These are phyloP conservation scores for Thymelicus sylvestris DNA, from an alignment of 2,888 invertebrate species.

Conservation along the genomic window DNA sequence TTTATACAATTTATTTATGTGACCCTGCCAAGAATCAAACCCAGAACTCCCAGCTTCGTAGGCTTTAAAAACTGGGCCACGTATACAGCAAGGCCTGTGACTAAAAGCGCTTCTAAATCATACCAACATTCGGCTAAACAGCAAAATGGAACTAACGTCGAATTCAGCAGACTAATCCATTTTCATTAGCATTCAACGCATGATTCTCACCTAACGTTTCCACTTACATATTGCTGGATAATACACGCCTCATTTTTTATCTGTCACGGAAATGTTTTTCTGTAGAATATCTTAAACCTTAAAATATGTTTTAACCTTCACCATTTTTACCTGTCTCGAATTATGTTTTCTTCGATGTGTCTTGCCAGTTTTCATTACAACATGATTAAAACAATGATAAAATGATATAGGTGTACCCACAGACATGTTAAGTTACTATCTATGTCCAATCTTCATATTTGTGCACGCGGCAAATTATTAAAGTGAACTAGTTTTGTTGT, in stretches of 20 bases:
- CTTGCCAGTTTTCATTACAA: slow-evolving; percentile 5
- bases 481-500: too few relatives aligned
- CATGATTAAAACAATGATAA: not conserved
- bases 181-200: slow-evolving; percentile 1
- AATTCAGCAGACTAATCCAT: not conserved
- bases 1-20: too few relatives aligned
- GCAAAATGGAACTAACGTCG: too few relatives aligned
- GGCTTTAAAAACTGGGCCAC: too few relatives aligned
- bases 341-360: not conserved
- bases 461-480: not conserved
- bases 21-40: too few relatives aligned
- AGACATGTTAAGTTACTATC: not conserved
- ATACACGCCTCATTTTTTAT: slow-evolving; percentile 9
- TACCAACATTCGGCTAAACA: too few relatives aligned
- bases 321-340: not conserved
- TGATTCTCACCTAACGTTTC: not conserved
- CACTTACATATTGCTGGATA: slow-evolving; percentile 12
- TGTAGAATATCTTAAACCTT: slow-evolving; percentile 2
- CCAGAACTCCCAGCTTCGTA: too few relatives aligned
- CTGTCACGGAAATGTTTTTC: slow-evolving; percentile 12
- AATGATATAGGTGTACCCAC: not conserved
- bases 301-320: not conserved
- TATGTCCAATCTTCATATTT: not conserved
- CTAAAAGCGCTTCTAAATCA: too few relatives aligned
- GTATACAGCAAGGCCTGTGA: too few relatives aligned